Conservation (phyloP, 2,113 vertebrate species). For the Hippocampus guttulatus region DNA sequence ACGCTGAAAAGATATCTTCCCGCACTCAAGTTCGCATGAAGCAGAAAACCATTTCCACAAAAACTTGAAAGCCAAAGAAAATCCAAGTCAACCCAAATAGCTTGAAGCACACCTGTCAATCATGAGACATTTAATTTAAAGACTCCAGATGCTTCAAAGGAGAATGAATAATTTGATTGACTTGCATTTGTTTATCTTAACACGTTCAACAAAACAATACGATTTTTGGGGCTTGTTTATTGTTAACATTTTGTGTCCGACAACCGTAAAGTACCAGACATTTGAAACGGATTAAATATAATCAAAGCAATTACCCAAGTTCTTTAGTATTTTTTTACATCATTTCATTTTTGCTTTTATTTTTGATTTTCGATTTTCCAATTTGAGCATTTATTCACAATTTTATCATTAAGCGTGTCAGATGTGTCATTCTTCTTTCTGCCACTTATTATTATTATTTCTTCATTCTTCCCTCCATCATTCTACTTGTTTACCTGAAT, state of each 20-base stretch:
- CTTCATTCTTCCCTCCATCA: neutral
- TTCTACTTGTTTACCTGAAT: constrained; percentile 56
- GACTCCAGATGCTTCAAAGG: neutral
- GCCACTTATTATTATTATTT: neutral
- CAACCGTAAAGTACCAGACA: no score
- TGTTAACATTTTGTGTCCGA: no score
- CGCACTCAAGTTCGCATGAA: neutral
- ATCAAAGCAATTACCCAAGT: no score
- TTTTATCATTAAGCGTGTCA: no score
- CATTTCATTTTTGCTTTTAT: no score
- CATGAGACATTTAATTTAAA: neutral
- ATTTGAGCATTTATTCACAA: no score
- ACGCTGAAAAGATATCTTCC: neutral
- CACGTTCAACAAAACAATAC: no score
- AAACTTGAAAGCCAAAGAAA: neutral
- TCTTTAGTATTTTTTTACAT: no score
- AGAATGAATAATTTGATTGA: neutral
- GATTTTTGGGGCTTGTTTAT: no score
- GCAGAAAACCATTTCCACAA: neutral
- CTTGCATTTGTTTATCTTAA: no score
- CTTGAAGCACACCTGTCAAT: neutral
- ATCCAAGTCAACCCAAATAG: neutral
- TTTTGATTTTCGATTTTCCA: no score
- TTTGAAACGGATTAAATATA: no score
- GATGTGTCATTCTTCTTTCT: neutral